Percentiles rank a stretch among this genome's conserved stretches.
These are phyloP conservation scores for Tubulanus polymorphus DNA, from an alignment of 2,888 invertebrate genomes.

Conservation along the genomic window DNA sequence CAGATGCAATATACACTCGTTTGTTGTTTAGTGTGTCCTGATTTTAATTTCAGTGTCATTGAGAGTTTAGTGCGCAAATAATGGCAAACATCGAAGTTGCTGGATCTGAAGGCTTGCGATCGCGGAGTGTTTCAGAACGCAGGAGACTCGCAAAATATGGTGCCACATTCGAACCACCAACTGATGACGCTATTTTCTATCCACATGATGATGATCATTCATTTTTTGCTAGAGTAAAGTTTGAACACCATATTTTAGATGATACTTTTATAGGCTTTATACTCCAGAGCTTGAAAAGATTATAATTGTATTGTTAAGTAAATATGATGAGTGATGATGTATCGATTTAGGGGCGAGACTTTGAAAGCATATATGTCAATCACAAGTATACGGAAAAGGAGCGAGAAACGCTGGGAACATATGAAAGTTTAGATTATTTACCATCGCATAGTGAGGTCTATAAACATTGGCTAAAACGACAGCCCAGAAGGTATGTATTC, in stretches of 20 bases:
- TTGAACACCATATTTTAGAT: no score
- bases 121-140: not conserved
- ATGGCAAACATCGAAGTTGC: not conserved
- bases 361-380: constrained; percentile 48
- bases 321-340: not conserved
- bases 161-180: constrained; percentile 20
- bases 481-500: constrained; percentile 11
- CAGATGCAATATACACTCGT: no score
- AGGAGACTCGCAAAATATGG: constrained; percentile 21
- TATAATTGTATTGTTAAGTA: not conserved
- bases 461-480: constrained; percentile 46
- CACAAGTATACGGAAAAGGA: constrained; percentile 53
- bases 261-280: not conserved
- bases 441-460: constrained; percentile 51
- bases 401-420: constrained; percentile 43
- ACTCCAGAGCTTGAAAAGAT: not conserved
- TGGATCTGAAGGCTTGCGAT: not conserved
- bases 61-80: no score
- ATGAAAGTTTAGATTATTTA: constrained; percentile 52
- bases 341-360: constrained; percentile 46
- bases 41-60: no score
- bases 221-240: constrained; percentile 33
- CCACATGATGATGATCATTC: constrained; percentile 31
- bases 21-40: no score
- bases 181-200: constrained; percentile 28